phyloP scores from a whole-genome alignment of 2,113 vertebrate species.

The Fukomys damarensis region DNA sequence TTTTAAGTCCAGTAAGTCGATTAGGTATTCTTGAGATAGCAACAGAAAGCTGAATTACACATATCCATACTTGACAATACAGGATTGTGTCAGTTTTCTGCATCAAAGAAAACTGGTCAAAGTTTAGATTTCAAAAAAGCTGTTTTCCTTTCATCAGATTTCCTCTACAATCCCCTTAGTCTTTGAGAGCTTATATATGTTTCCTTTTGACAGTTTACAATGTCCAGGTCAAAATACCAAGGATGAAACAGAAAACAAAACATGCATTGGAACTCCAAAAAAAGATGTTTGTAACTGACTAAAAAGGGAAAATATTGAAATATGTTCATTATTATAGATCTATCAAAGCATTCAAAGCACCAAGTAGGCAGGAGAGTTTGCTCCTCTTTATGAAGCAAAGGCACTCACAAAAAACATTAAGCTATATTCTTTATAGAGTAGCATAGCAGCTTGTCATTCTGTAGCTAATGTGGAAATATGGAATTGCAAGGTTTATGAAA shows the following conservation, averaged over 20 bases:
- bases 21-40: not conserved
- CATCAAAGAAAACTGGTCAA: slow-evolving; percentile 18
- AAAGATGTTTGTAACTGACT: slow-evolving; percentile 13
- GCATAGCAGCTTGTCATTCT: slow-evolving; percentile 43
- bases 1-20: not conserved
- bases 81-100: not conserved
- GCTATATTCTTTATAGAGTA: slow-evolving; percentile 1
- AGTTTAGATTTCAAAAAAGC: slow-evolving; percentile 3
- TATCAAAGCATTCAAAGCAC: slow-evolving; percentile 19
- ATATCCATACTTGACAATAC: not conserved
- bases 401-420: slow-evolving; percentile 36
- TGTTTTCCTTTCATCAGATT: slow-evolving; percentile 15
- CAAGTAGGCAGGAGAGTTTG: not conserved
- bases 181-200: not conserved
- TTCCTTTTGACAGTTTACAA: slow-evolving; percentile 40
- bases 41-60: not conserved
- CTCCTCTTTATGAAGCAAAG: not conserved
- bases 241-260: slow-evolving; percentile 34
- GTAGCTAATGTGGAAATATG: slow-evolving; percentile 55
- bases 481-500: slow-evolving; percentile 61
- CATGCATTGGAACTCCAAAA: not conserved
- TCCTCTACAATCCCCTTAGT: not conserved
- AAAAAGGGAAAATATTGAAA: slow-evolving; percentile 16
- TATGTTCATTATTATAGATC: not conserved
- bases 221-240: slow-evolving; percentile 4